These are phyloP conservation scores for Hydropsyche tenuis DNA, from an alignment of 1,140 invertebrate species.

Conservation along the genomic window DNA sequence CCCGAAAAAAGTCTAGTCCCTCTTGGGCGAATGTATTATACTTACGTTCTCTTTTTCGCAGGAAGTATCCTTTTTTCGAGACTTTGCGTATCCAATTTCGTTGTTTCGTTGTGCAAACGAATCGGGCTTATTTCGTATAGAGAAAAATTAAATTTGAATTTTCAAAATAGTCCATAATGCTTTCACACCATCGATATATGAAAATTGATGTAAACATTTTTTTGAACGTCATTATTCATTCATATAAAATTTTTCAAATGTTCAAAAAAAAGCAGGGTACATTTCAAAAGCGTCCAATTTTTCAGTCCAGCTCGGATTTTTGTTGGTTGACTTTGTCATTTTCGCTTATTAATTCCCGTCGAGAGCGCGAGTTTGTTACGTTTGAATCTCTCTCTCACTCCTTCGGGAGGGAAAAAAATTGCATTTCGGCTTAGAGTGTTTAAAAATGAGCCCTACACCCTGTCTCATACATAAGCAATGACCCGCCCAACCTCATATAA, in stretches of 20 bases:
- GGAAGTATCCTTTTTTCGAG: background rate
- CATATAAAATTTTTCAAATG: no score
- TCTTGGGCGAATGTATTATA: background rate
- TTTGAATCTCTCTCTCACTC: background rate
- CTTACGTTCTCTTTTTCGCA: background rate
- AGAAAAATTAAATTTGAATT: no score
- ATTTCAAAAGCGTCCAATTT: no score
- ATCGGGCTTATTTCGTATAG: background rate
- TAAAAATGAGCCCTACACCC: constrained; percentile 19
- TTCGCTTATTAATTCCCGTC: no score
- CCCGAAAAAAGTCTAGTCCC: constrained; percentile 7
- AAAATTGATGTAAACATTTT: no score
- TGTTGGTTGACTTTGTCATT: no score
- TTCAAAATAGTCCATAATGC: no score
- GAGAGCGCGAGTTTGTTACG: background rate
- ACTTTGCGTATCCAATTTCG: background rate
- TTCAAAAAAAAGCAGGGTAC: no score
- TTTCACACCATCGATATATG: no score
- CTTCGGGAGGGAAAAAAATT: background rate
- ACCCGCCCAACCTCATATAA: constrained; percentile 9
- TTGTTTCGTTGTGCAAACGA: constrained; percentile 1
- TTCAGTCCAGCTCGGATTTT: no score
- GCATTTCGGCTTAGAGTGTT: constrained; percentile 21
- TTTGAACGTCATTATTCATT: no score
- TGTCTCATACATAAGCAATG: constrained; percentile 36